Evolutionary conservation across 1,140 invertebrate species (phyloP).

Genomic region (Nautilus pompilius): DNA sequence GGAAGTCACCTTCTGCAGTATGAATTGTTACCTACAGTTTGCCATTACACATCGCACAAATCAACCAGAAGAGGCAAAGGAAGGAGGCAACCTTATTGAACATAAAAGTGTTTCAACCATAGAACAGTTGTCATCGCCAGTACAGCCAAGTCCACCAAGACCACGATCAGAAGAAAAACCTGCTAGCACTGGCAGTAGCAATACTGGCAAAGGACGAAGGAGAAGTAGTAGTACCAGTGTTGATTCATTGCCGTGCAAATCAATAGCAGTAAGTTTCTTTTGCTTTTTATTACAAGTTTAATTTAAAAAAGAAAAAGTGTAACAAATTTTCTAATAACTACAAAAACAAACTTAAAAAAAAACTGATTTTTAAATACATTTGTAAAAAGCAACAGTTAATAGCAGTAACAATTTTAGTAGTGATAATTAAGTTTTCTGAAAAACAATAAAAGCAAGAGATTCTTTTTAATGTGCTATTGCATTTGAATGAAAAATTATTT

Average conservation of each 20-base stretch:
- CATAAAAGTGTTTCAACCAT: constrained; percentile 58
- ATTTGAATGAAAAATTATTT: too few relatives aligned
- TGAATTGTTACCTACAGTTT: constrained; percentile 80
- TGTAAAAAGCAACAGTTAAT: too few relatives aligned
- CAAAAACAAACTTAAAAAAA: too few relatives aligned
- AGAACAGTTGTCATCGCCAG: constrained; percentile 9
- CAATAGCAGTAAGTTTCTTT: too few relatives aligned
- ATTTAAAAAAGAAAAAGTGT: too few relatives aligned
- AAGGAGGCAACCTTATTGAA: constrained; percentile 66
- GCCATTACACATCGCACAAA: constrained; percentile 65
- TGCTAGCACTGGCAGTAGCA: neutral
- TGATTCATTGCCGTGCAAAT: constrained; percentile 9
- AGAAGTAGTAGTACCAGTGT: constrained; percentile 26
- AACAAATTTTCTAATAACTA: too few relatives aligned
- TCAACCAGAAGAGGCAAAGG: constrained; percentile 38
- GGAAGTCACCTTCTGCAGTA: constrained; percentile 71
- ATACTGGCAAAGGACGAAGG: constrained; percentile 17
- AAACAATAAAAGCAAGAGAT: too few relatives aligned
- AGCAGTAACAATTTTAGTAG: too few relatives aligned
- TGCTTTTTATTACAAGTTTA: too few relatives aligned
- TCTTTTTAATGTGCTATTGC: too few relatives aligned
- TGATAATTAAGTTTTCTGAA: too few relatives aligned
- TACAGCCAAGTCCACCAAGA: constrained; percentile 16
- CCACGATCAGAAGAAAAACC: constrained; percentile 12
- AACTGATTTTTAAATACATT: too few relatives aligned